Percentiles rank a stretch among this genome's conserved stretches.
These are phyloP conservation scores for Theonella swinhoei DNA, from an alignment of 37 sponge, comb jelly and placozoan species.

Conservation along the genomic window DNA sequence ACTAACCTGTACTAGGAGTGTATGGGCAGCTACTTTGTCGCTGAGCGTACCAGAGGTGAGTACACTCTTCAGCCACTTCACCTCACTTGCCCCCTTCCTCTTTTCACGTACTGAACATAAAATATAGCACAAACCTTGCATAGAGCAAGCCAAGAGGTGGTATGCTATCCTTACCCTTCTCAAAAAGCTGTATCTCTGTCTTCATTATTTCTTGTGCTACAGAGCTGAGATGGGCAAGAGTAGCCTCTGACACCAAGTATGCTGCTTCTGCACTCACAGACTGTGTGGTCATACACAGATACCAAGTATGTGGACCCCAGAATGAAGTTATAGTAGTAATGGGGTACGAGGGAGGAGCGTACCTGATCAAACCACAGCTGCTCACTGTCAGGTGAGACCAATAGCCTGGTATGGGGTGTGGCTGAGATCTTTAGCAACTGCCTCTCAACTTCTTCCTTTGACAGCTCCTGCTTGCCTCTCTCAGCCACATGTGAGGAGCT, in stretches of 20 bases:
- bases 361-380: slow-evolving; percentile 55
- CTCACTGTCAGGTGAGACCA: slow-evolving; percentile 22
- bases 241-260: not conserved
- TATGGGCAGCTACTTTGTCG: slow-evolving; percentile 87
- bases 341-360: too few species aligned
- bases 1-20: slow-evolving; percentile 80
- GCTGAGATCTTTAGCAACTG: not conserved
- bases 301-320: too few species aligned
- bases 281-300: too few species aligned
- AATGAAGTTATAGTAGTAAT: too few species aligned
- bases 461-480: not conserved
- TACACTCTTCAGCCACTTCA: slow-evolving; percentile 91
- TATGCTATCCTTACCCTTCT: slow-evolving; percentile 64
- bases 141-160: too few species aligned
- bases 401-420: slow-evolving; percentile 25
- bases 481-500: not conserved
- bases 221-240: slow-evolving; percentile 34
- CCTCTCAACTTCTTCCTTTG: not conserved
- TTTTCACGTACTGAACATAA: slow-evolving; percentile 54
- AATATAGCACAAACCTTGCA: too few species aligned
- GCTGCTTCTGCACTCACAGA: slow-evolving; percentile 6
- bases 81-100: slow-evolving; percentile 73
- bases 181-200: slow-evolving; percentile 61
- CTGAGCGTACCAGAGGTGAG: slow-evolving; percentile 88
- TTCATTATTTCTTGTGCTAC: slow-evolving; percentile 51